Evolutionary conservation across 2,888 invertebrate genomes (phyloP).

Genomic region (Acronicta leporina): DNA sequence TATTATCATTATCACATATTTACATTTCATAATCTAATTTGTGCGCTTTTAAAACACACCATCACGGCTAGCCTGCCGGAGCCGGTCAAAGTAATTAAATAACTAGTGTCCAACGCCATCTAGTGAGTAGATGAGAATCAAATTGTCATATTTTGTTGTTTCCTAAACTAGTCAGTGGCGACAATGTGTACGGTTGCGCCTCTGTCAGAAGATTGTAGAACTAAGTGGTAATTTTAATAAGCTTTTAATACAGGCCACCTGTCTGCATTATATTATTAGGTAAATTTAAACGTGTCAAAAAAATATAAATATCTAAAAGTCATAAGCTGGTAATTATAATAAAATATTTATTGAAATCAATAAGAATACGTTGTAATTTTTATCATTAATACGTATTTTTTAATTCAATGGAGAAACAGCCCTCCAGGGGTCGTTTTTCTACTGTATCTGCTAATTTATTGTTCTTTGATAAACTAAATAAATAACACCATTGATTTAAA

Average conservation of each 20-base stretch:
- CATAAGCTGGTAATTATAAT: constrained; percentile 6
- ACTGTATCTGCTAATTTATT: no score
- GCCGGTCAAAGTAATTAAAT: constrained; percentile 21
- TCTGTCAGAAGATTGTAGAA: not conserved
- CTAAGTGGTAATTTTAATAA: not conserved
- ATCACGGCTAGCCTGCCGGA: constrained; percentile 26
- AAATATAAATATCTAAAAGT: not conserved
- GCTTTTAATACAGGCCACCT: no score
- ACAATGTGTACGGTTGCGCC: not conserved
- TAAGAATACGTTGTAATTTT: constrained; percentile 12
- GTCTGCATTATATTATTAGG: no score
- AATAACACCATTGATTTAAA: not conserved
- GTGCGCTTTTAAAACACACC: constrained; percentile 39
- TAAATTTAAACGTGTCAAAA: not conserved
- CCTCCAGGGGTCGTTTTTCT: no score
- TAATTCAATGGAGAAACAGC: no score
- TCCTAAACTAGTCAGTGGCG: constrained; percentile 2
- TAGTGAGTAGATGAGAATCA: constrained; percentile 14
- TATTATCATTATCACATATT: constrained; percentile 54
- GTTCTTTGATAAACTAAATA: not conserved
- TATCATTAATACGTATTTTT: constrained; percentile 8
- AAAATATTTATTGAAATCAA: constrained; percentile 7
- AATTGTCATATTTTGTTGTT: constrained; percentile 13
- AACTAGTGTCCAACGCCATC: constrained; percentile 38
- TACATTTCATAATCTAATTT: constrained; percentile 39